Evolutionary conservation across 2,888 invertebrate genomes (phyloP).

Genomic region (Drosophila peninsularis): DNA sequence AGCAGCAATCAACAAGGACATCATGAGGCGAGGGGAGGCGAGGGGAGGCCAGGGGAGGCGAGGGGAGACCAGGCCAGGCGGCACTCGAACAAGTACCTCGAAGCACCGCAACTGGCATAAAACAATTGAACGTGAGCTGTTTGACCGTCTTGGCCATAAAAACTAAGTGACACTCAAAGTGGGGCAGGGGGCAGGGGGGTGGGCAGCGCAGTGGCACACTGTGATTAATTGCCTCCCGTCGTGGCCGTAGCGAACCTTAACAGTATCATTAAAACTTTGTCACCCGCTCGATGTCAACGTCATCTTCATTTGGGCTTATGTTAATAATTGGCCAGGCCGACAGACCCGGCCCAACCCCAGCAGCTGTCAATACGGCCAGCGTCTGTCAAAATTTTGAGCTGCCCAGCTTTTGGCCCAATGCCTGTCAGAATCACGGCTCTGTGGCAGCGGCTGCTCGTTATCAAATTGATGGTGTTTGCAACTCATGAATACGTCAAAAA

Average conservation of each 20-base stretch:
- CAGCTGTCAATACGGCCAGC: constrained; percentile 53
- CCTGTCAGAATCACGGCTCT: constrained; percentile 33
- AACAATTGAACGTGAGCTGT: constrained; percentile 70
- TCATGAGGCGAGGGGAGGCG: constrained; percentile 24
- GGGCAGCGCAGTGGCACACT: constrained; percentile 29
- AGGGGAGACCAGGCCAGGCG: background rate
- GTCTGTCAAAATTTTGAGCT: constrained; percentile 61
- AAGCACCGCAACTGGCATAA: constrained; percentile 66
- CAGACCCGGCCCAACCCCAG: background rate
- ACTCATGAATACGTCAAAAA: constrained; percentile 71
- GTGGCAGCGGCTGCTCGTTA: background rate
- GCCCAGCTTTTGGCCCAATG: too few relatives aligned
- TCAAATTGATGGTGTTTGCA: constrained; percentile 72
- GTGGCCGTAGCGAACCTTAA: constrained; percentile 52
- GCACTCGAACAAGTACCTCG: constrained; percentile 36
- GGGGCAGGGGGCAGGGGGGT: constrained; percentile 4
- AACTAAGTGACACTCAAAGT: constrained; percentile 73
- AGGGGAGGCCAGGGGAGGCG: background rate
- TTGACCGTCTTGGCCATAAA: constrained; percentile 54
- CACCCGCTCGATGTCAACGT: constrained; percentile 55
- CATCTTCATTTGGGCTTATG: constrained; percentile 78
- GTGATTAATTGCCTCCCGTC: constrained; percentile 68
- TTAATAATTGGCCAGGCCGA: constrained; percentile 68
- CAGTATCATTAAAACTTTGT: constrained; percentile 71
- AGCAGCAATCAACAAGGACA: constrained; percentile 45